Base-by-base conservation (phyloP, 2,888 invertebrate species). In the Protonemura montana region DNA sequence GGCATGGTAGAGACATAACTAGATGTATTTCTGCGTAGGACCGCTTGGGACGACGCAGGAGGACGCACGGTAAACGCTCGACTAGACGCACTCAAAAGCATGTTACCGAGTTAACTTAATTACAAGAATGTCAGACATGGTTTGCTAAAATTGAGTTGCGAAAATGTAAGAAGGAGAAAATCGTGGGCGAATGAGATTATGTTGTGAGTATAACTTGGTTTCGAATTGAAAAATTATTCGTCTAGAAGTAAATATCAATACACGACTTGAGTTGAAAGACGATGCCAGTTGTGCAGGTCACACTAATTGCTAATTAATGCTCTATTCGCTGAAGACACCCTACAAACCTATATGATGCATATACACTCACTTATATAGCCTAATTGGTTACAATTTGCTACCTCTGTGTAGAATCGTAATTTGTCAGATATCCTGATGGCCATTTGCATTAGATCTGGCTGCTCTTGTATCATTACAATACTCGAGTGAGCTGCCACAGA, bases 391-490 rank as follows among this genome's bases (percentile, higher is more conserved):
- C 59, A 59, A 59, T 59, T 59, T 59, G 59, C 59, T 59, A 59
- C 59, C 59, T 59, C 59, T 59, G 59, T 59, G 59, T 59, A 59
- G 59, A 59, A 59, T 59, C 21, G 59, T 59, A 59, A 59, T 59
- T 59, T 59, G 59, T 59, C 59, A 59, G 59, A 16, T 59, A 59
- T 59, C 59, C 59, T 59, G 59, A 59, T 59, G 59, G 59, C 59
- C 59, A 59, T 59, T 59, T 59, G 59, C 59, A 59, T 59, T 21
- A 59, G 59, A 59, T 2, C 59, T 59, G 59, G 59, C 59, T 59
- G 59, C 59, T 59, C 59, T 59, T 59, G 59, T 59, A 59, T 59
- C 59, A 59, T 59, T 59, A 59, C 59, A 59, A 59, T 59, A 59
- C 59, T 59, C 59, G 59, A 13, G 59, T 21, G 59, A 59, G 59